A percentile compares a stretch with the other conserved stretches of the same genome.
These are phyloP conservation scores for Whitmania pigra DNA, from an alignment of 1,140 invertebrate species.

Conservation along the genomic window DNA sequence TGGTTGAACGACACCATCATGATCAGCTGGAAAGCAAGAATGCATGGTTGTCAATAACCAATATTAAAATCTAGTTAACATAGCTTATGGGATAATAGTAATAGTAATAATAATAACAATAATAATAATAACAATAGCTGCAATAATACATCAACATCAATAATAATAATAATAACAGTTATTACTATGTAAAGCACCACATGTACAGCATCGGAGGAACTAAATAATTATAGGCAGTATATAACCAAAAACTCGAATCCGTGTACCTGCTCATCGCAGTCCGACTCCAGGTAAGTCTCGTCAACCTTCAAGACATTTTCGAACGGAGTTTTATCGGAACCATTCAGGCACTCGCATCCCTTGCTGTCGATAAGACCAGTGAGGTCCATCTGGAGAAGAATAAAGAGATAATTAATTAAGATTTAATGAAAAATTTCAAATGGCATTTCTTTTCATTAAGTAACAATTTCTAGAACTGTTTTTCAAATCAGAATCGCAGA, in stretches of 20 bases:
- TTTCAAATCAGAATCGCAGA: too few relatives aligned
- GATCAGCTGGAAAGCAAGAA: conserved; percentile 54
- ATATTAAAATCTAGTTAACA: conserved; percentile 10
- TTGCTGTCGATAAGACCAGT: conserved; percentile 67
- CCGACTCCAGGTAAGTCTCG: conserved; percentile 50
- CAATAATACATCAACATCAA: too few relatives aligned
- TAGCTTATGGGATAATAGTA: too few relatives aligned
- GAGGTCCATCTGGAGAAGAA: conserved; percentile 67
- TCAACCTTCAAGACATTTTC: conserved; percentile 55
- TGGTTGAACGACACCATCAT: conserved; percentile 83
- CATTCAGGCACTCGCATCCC: conserved; percentile 91
- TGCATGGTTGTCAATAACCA: conserved; percentile 14
- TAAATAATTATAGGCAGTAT: neutral
- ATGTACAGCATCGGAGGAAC: neutral
- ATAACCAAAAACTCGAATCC: neutral
- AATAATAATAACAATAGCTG: too few relatives aligned
- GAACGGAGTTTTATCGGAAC: conserved; percentile 79
- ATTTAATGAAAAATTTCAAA: too few relatives aligned
- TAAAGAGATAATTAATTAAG: too few relatives aligned
- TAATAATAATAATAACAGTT: too few relatives aligned
- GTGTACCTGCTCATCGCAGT: conserved; percentile 42
- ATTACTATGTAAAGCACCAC: too few relatives aligned
- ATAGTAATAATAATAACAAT: too few relatives aligned
- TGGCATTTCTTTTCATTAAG: too few relatives aligned
- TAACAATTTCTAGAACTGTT: too few relatives aligned